Evolutionary conservation across 2,797 vertebrate species (phyloP).

Genomic region (Lagodon rhomboides): DNA sequence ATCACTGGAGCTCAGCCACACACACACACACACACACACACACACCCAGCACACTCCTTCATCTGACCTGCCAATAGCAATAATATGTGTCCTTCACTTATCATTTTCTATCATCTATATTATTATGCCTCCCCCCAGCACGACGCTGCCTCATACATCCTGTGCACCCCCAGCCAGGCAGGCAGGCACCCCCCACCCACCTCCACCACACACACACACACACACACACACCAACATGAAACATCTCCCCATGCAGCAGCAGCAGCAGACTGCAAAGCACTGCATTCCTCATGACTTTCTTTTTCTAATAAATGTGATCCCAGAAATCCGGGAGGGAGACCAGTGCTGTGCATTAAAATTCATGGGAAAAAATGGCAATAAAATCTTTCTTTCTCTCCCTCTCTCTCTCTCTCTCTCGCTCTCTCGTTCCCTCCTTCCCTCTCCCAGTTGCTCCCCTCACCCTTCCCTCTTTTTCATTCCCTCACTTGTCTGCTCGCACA

Average conservation of each 20-base stretch:
- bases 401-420: constrained; percentile 39
- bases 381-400: constrained; percentile 76
- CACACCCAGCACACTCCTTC: constrained; percentile 62
- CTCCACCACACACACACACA: constrained; percentile 26
- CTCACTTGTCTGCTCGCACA: constrained; percentile 69
- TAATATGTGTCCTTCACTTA: constrained; percentile 83
- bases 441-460: constrained; percentile 59
- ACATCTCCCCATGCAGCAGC: constrained; percentile 73
- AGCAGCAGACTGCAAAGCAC: constrained; percentile 79
- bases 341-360: constrained; percentile 86
- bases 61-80: constrained; percentile 81
- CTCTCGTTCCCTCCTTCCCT: constrained; percentile 44
- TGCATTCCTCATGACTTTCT: constrained; percentile 78
- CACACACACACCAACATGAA: constrained; percentile 62
- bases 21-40: constrained; percentile 57
- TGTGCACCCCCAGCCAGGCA: constrained; percentile 43
- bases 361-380: constrained; percentile 86
- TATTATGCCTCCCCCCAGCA: constrained; percentile 66
- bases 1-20: constrained; percentile 72
- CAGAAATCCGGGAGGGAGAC: constrained; percentile 80
- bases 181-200: constrained; percentile 1
- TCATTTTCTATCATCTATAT: constrained; percentile 80
- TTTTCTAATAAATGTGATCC: constrained; percentile 84
- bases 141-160: constrained; percentile 63
- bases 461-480: constrained; percentile 73